phyloP scores from a whole-genome alignment of 2,113 vertebrate genomes.

The Pollimyrus isidori region DNA sequence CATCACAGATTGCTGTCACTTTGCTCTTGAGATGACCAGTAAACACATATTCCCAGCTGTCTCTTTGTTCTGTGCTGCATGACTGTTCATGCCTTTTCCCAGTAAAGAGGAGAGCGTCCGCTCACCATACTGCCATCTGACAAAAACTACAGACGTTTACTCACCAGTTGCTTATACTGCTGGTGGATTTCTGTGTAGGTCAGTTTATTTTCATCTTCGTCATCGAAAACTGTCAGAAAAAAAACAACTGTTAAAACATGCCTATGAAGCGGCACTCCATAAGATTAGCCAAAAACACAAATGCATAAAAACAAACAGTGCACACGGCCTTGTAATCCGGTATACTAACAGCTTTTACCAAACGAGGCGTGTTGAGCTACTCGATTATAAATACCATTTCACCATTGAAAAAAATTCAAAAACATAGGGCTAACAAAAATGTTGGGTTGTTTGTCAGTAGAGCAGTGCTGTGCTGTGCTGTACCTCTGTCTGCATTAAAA shows the following conservation, averaged over 20 bases:
- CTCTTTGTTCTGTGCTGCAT: background rate
- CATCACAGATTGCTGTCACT: background rate
- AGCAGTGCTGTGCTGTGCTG: background rate
- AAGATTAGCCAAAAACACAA: background rate
- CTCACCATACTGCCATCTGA: background rate
- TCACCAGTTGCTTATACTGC: slow-evolving; percentile 91
- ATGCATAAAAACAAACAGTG: background rate
- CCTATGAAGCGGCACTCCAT: background rate
- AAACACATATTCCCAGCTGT: background rate
- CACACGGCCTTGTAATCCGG: background rate
- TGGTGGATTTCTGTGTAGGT: slow-evolving; percentile 93
- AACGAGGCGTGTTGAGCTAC: background rate
- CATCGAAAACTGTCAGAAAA: slow-evolving; percentile 80
- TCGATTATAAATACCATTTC: background rate
- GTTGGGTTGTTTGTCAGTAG: background rate
- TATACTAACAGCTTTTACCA: background rate
- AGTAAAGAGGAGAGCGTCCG: background rate
- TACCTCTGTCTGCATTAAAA: background rate
- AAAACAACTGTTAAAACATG: background rate
- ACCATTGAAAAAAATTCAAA: background rate
- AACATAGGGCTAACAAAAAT: background rate
- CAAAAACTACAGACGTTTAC: slow-evolving; percentile 34
- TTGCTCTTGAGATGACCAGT: background rate
- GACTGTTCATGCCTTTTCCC: background rate
- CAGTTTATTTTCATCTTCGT: slow-evolving; percentile 95